Evolutionary conservation across 2,888 invertebrate genomes (phyloP).

Genomic region (Boloria euphrosyne): DNA sequence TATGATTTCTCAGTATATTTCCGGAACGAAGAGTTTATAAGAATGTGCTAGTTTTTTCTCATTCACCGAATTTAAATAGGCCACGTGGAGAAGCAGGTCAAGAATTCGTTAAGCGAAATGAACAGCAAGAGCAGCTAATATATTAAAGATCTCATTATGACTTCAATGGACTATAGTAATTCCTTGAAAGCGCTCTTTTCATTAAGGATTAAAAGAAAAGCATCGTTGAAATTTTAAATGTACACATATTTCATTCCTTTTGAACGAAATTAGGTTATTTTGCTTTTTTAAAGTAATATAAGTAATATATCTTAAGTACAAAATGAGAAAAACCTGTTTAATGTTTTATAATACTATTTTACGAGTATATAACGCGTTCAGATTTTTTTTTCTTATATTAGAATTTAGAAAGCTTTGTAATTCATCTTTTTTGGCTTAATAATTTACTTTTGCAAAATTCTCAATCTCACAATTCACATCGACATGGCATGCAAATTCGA

Average conservation of each 20-base stretch:
- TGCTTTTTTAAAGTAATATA: too few species aligned
- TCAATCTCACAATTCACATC: conserved; percentile 17
- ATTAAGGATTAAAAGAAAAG: not conserved
- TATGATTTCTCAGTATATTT: not conserved
- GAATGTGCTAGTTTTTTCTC: conserved; percentile 17
- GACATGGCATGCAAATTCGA: conserved; percentile 23
- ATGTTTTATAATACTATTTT: too few species aligned
- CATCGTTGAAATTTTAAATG: too few species aligned
- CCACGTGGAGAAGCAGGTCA: conserved; percentile 24
- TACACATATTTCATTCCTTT: too few species aligned
- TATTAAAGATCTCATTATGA: conserved; percentile 26
- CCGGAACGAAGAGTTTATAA: conserved; percentile 2
- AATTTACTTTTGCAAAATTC: conserved; percentile 7
- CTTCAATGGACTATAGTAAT: conserved; percentile 21
- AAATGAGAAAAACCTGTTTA: too few species aligned
- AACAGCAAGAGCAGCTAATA: conserved; percentile 16
- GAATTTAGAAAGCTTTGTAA: too few species aligned
- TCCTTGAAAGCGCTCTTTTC: conserved; percentile 9
- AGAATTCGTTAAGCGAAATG: conserved; percentile 26
- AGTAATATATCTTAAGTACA: too few species aligned
- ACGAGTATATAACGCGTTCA: too few species aligned
- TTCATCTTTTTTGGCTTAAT: not conserved
- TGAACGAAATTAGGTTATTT: too few species aligned
- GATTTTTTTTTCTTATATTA: too few species aligned
- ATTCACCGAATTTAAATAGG: conserved; percentile 29